Base-by-base conservation (phyloP, 2,888 invertebrate genomes). In the Sphaeridia pumilis region DNA sequence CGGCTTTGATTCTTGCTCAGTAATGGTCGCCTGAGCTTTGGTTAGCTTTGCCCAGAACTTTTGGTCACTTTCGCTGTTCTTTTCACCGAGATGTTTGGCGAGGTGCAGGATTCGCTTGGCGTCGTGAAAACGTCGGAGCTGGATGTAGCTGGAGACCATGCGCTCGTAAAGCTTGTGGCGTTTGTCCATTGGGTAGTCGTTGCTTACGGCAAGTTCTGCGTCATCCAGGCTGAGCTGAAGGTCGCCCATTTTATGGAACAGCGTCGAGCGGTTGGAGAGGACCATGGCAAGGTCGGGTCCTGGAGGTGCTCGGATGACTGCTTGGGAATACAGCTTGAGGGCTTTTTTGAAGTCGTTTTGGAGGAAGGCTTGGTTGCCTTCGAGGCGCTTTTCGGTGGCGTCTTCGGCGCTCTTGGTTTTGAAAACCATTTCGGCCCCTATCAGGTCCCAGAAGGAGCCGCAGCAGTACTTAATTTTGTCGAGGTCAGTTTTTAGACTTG, bases 301-400 rank as follows among this genome's bases (percentile, higher is more conserved):
- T 1, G 75, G 76, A 5, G 85, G 84, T 0, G 86, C 83, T 55
- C 83, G 74, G 26, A 86, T 73, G 4, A 87, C 79, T 14, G 83
- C 82, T 68, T 85, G 83, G 68, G 81, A 82, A 54, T 80, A 79
- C 1, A 81, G 70, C 0, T 76, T 70, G 21, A 86, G 69, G 0
- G 85, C 81, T 65, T 76, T 77, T 27, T 70, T 67, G 2, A 73
- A 67, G 47, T 81, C 74, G 1, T 76, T 78, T 1, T 73, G 70
- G 46, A 76, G 69, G 49, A 79, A 71, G 1, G 75, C 74, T 48
- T 74, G 70, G 63, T 81, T 78, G 0, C 81, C 84, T 43, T 80
- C 80, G 4, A 75, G 66, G 2, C 84, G 73, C 17, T 78, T 74
- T 46, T 77, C 75, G 17, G 74, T 73, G 0, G 86, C 78, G 34